phyloP scores from a whole-genome alignment of 1,140 invertebrate genomes.

The Ceratina australensis region DNA sequence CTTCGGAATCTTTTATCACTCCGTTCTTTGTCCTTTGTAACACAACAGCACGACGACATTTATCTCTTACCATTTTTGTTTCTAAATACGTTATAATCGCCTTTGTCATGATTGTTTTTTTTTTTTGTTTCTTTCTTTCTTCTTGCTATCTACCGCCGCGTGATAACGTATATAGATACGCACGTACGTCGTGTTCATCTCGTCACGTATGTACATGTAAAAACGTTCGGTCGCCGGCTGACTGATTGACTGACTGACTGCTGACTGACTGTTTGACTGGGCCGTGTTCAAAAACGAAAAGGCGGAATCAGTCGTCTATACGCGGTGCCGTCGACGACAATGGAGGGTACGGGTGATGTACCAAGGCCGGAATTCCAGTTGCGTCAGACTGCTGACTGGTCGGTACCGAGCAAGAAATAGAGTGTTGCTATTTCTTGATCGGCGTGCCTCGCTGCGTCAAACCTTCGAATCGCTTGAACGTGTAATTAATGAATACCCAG shows the following conservation, averaged over 20 bases:
- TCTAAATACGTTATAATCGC: background rate
- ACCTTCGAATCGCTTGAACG: conserved; percentile 99
- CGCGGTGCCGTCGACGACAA: conserved; percentile 59
- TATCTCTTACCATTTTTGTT: background rate
- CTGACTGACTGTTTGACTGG: conserved; percentile 26
- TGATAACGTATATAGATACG: background rate
- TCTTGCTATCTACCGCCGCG: background rate
- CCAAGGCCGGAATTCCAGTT: conserved; percentile 72
- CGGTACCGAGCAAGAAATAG: conserved; percentile 61
- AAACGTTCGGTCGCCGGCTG: conserved; percentile 30
- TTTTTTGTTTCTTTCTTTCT: background rate
- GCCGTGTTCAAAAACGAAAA: conserved; percentile 13
- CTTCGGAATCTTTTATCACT: conserved; percentile 41
- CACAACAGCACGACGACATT: conserved; percentile 20
- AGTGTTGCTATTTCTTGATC: conserved; percentile 85
- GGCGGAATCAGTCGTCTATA: conserved; percentile 60
- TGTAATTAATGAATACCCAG: conserved; percentile 99
- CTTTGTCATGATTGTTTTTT: conserved; percentile 5
- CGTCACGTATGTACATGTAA: conserved; percentile 57
- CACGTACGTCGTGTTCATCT: conserved; percentile 7
- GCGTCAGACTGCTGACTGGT: conserved; percentile 68
- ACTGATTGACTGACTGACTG: no score
- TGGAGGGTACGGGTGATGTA: conserved; percentile 72
- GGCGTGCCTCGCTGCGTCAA: conserved; percentile 92
- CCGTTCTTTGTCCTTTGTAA: conserved; percentile 16